Evolutionary conservation across 2,888 invertebrate genomes (phyloP), one percentile per base, ranked within the genome.

Genomic region (Acleris emargana): DNA sequence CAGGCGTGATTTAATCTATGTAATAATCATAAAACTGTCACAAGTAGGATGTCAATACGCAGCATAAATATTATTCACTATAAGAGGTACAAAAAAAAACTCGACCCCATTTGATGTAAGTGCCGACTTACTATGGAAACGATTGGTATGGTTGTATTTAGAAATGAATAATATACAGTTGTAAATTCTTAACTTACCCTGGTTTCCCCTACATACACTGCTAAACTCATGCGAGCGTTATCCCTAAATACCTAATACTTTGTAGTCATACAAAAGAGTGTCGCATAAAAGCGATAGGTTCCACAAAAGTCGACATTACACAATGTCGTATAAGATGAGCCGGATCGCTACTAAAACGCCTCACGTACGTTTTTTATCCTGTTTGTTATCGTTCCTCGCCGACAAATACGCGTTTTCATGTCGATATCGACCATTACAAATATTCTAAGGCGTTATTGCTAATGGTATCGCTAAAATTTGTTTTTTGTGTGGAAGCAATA

Each of bases 291-390:
- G 59, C 59, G 59, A 64, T 16, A 32, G 32, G 61, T 57, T 54
- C 38, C 25, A 38, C 42, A 51, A 49, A 28, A 25, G 49, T 51
- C 43, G 25, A 25, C 32, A 50, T 60, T 17, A 32, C 38, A 61
- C n/a, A 45, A 5, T 45, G 45, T 22, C 13, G 25, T 49, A 38
- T 50, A 43, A 22, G 17, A 47, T 42, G 18, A 18, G 13, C 17
- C 13, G 32, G 5, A 50, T 32, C 47, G 25, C 13, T 49, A 38
- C 5, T 60, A 42, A 61, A 66, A n/a, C 47, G 47, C 32, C 60
- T 61, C 66, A 66, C 66, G 66, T 66, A 57, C 61, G 45, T 61
- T 61, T 66, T 66, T 66, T 66, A 66, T 61, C 32, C 57, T 43
- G 18, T 57, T 66, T 66, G 60, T 61, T 61, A 55, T 61, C 66